Conservation (phyloP, 2,888 invertebrate genomes). For the Leptopilina drosophilae region DNA sequence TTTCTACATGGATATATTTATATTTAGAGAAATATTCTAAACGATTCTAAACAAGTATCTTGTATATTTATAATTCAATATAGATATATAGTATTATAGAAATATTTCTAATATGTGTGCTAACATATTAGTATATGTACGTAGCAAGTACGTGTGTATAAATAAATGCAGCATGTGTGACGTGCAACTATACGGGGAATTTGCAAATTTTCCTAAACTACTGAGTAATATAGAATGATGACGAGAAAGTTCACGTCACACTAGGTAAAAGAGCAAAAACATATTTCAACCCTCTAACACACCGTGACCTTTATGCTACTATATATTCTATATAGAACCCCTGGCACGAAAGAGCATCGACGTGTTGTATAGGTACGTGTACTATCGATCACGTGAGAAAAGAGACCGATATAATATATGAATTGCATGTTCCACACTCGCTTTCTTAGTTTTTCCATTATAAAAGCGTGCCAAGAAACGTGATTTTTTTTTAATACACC, state of each 20-base stretch:
- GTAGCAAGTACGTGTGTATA: too few species aligned
- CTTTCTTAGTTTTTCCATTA: constrained; percentile 2
- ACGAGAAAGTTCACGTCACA: constrained; percentile 16
- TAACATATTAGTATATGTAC: too few species aligned
- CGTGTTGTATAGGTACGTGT: constrained; percentile 18
- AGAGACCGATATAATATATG: constrained; percentile 24
- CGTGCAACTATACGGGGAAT: constrained; percentile 7
- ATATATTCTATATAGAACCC: neutral
- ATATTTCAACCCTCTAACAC: neutral
- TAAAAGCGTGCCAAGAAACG: neutral
- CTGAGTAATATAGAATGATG: neutral
- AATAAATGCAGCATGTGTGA: neutral
- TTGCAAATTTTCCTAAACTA: constrained; percentile 22
- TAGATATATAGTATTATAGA: too few species aligned
- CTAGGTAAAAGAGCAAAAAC: constrained; percentile 23
- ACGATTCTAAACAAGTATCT: too few species aligned
- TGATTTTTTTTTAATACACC: neutral
- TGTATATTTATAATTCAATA: too few species aligned
- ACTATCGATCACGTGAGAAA: constrained; percentile 22
- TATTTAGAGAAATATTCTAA: too few species aligned
- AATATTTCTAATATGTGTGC: too few species aligned
- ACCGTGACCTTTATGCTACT: constrained; percentile 26
- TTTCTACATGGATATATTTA: neutral
- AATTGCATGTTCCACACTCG: constrained; percentile 11
- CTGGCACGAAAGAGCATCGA: constrained; percentile 33